A percentile compares a stretch with the other conserved stretches of the same genome.
Conservation (phyloP, 2,888 invertebrate species). For the Dichetophora obliterata region DNA sequence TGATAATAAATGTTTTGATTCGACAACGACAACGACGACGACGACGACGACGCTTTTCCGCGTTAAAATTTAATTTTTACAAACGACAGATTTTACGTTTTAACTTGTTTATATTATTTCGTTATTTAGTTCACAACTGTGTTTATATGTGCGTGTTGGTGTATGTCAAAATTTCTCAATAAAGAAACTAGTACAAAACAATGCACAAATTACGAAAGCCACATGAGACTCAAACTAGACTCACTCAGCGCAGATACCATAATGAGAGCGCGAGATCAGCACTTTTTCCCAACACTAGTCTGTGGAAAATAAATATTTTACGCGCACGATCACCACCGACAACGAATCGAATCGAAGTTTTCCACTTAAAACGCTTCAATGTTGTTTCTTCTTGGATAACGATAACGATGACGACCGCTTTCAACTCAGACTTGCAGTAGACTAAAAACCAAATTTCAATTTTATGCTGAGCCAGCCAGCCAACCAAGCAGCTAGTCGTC, state of each 20-base stretch:
- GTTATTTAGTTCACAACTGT: not conserved
- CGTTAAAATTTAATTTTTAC: not conserved
- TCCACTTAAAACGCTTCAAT: not conserved
- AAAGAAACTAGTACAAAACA: conserved; percentile 19
- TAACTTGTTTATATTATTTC: not conserved
- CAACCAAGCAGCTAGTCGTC: not conserved
- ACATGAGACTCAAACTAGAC: not conserved
- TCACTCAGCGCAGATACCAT: not conserved
- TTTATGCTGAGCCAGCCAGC: conserved; percentile 46
- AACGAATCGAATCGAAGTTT: not conserved
- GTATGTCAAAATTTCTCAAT: not conserved
- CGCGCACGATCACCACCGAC: not conserved
- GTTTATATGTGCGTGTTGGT: not conserved
- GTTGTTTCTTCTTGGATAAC: not conserved
- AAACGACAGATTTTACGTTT: not conserved
- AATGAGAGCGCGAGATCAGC: not conserved
- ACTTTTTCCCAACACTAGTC: not conserved
- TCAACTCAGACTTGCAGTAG: conserved; percentile 63
- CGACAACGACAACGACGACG: not conserved
- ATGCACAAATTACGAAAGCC: not conserved
- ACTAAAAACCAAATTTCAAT: conserved; percentile 59
- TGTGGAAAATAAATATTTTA: not conserved
- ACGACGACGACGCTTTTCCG: not conserved
- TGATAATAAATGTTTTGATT: not conserved
- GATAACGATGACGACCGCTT: conserved; percentile 58